Evolutionary conservation across 2,113 vertebrate genomes (phyloP), one percentile per base, ranked within the genome.

Genomic region (Ciconia maguari): DNA sequence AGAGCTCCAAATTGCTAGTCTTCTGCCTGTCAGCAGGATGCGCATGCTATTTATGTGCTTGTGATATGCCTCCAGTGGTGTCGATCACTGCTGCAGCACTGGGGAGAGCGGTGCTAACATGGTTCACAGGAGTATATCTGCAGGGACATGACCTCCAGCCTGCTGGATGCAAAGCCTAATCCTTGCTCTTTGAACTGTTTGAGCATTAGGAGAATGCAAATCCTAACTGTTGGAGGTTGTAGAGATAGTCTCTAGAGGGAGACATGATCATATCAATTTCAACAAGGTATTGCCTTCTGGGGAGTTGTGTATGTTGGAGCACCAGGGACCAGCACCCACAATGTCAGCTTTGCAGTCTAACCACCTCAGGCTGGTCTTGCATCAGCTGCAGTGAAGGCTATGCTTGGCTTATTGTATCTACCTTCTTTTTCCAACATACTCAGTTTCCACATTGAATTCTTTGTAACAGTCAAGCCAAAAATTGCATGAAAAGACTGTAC

Each of bases 241-340:
- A 66, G 61, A 51, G 34, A 38, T 36, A 61, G 60, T 89, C 83
- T 85, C 54, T 93, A 94, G 96, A 88, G 91, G 85, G 92, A 96
- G 92, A 85, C 58, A 41, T 14, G 41, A 19, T 24, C 87, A 49
- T 46, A 25, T 7, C 16, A 10, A 71, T 96, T 71, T 42, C 57
- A 58, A 8, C 21, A 38, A 70, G 16, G 15, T 34, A 9, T 49
- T 76, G 27, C 11, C 14, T 57, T 25, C 74, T 30, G 16, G 14
- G 13, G 6, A 11, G 4, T 3, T 0, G 1, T 36, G 25, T 16
- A 1, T 18, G 24, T n/a, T 38, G 17, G 26, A 55, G 42, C 22
- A 46, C 34, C 12, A 82, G 36, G 7, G 29, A 42, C 5, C 38
- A 76, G 25, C 27, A 82, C 4, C 27, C 70, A 20, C 25, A 9